Percentiles rank a stretch among this genome's conserved stretches.
Conservation (phyloP, 1,140 invertebrate species). For the Drosophila persimilis region DNA sequence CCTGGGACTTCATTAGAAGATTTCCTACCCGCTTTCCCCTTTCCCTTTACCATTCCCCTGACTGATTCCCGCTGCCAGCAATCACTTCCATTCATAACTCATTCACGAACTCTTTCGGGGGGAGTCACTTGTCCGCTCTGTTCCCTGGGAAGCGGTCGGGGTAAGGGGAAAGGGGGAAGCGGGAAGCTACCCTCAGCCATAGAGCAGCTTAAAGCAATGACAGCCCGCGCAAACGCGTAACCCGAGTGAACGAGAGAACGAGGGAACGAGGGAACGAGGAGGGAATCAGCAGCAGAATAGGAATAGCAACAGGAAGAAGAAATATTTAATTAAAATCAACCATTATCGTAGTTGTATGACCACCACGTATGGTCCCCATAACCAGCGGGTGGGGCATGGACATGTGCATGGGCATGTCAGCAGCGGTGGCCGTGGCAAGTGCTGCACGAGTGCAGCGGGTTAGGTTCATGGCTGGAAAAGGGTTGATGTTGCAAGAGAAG, state of each 20-base stretch:
- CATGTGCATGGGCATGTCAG: neutral
- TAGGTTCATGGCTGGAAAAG: constrained; percentile 6
- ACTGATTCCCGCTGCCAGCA: constrained; percentile 4
- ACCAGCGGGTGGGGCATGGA: constrained; percentile 43
- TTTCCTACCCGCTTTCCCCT: too few species aligned
- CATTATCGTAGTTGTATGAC: constrained; percentile 32
- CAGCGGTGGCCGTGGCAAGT: neutral
- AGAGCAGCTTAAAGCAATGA: too few species aligned
- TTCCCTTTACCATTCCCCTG: neutral
- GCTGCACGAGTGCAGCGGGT: too few species aligned
- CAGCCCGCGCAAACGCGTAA: neutral
- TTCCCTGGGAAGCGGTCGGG: constrained; percentile 25
- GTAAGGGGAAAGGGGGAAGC: neutral
- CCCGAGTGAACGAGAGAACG: neutral
- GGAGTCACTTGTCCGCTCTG: constrained; percentile 21
- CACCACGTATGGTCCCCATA: constrained; percentile 55
- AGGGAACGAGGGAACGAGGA: neutral
- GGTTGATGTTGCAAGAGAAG: too few species aligned
- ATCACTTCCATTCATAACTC: constrained; percentile 8
- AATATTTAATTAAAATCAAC: constrained; percentile 82
- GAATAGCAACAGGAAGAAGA: constrained; percentile 79
- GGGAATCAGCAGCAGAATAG: constrained; percentile 31
- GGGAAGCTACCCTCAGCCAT: too few species aligned
- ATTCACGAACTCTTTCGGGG: constrained; percentile 8
- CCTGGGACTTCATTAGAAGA: too few species aligned